Conservation (phyloP, 2,888 invertebrate species). For the Drosophila mimetica region DNA sequence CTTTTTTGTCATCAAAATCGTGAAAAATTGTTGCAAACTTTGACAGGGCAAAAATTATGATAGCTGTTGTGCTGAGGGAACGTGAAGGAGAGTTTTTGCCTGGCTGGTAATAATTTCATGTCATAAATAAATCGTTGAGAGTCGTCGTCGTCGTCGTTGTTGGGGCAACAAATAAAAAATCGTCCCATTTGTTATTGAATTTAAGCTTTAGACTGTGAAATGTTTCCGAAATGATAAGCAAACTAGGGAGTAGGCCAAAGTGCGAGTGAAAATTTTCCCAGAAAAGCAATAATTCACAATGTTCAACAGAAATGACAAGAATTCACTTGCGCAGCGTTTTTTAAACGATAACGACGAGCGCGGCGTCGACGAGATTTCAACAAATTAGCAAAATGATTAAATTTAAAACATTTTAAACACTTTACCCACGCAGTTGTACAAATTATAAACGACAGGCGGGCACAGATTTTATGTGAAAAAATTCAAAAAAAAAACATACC, state of each 20-base stretch:
- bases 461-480: constrained; percentile 44
- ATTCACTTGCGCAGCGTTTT: constrained; percentile 1
- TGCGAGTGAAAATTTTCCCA: neutral
- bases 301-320: constrained; percentile 8
- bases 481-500: constrained; percentile 29
- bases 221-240: constrained; percentile 29
- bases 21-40: constrained; percentile 77
- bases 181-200: constrained; percentile 58
- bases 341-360: constrained; percentile 13
- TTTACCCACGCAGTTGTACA: constrained; percentile 43
- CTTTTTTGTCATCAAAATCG: constrained; percentile 57
- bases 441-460: constrained; percentile 60
- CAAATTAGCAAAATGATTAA: constrained; percentile 36
- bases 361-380: constrained; percentile 21
- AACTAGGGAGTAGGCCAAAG: neutral
- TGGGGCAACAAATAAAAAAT: constrained; percentile 19
- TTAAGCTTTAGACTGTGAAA: constrained; percentile 38
- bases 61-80: constrained; percentile 46
- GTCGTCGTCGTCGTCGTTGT: constrained; percentile 35
- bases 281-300: constrained; percentile 10
- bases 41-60: constrained; percentile 70
- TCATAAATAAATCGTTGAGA: constrained; percentile 63
- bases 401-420: constrained; percentile 9
- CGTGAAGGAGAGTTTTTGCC: constrained; percentile 7
- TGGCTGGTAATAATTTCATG: constrained; percentile 65